Evolutionary conservation across 1,140 invertebrate species (phyloP).

Genomic region (Aphis gossypii): DNA sequence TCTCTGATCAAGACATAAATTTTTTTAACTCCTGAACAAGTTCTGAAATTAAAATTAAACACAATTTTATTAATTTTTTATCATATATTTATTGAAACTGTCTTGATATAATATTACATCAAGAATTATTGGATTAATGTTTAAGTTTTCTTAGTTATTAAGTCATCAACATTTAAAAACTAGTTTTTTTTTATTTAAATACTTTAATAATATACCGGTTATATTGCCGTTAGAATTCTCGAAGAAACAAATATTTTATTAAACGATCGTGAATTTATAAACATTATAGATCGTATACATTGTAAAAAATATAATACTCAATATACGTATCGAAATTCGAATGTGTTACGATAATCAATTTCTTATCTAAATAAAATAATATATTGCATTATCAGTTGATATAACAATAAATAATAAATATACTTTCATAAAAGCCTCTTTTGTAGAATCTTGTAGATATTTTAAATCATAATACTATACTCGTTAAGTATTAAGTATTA

Average conservation of each 20-base stretch:
- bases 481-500: neutral
- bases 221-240: neutral
- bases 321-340: neutral
- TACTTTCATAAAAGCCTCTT: neutral
- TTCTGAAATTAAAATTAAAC: constrained; percentile 61
- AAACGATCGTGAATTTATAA: too few species aligned
- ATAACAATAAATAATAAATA: neutral
- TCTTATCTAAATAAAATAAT: neutral
- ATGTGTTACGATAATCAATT: neutral
- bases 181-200: neutral
- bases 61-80: neutral
- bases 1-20: constrained; percentile 83
- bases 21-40: constrained; percentile 72
- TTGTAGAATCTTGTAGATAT: neutral
- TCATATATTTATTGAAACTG: too few species aligned
- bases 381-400: neutral
- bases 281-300: neutral
- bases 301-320: neutral
- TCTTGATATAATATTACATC: neutral
- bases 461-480: neutral
- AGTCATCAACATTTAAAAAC: neutral
- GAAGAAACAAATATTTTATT: neutral
- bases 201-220: neutral
- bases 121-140: neutral
- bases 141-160: neutral